Evolutionary conservation across 2,113 vertebrate species (phyloP), one percentile per base, ranked within the genome.

Genomic region (Megaceryle maxima): DNA sequence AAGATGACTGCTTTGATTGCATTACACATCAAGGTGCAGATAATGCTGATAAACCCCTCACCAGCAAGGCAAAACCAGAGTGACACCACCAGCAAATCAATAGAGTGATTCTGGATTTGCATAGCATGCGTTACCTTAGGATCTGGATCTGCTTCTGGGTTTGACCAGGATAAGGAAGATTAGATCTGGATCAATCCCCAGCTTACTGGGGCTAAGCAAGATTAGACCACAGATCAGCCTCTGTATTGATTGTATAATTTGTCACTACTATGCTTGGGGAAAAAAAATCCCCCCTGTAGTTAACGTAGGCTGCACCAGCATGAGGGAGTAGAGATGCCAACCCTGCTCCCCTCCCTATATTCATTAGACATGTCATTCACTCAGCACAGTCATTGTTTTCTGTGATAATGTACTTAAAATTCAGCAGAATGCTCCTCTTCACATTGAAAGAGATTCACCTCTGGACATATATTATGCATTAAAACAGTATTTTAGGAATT

Each of bases 131-230:
- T 94, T 77, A 78, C 76, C 55, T 82, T 14, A 5, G 86, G 89
- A 91, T 92, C 95, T 89, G 92, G 90, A 96, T 78, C 91, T 37
- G 89, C 83, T 95, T 66, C 93, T 86, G 69, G 44, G 48, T 79
- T 94, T 92, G 88, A 72, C 90, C 88, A 35, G 92, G 92, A 96
- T 95, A 92, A 96, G 87, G 53, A 84, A 93, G 96, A 97, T 96
- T 95, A 97, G 88, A 96, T 97, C 88, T 92, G 77, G 91, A 96
- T 96, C 96, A 94, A 94, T 96, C 82, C 81, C 3, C 0, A 81
- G 77, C 70, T 96, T 92, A 96, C 66, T 3, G 1, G 86, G 87
- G 73, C 94, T 95, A 82, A 96, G 84, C 13, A 79, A 95, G 96
- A 97, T 97, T 95, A 96, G 91, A 95, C 78, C 88, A 78, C 2